Evolutionary conservation across 2,113 vertebrate species (phyloP).

Genomic region (Phylloscopus trochiloides): DNA sequence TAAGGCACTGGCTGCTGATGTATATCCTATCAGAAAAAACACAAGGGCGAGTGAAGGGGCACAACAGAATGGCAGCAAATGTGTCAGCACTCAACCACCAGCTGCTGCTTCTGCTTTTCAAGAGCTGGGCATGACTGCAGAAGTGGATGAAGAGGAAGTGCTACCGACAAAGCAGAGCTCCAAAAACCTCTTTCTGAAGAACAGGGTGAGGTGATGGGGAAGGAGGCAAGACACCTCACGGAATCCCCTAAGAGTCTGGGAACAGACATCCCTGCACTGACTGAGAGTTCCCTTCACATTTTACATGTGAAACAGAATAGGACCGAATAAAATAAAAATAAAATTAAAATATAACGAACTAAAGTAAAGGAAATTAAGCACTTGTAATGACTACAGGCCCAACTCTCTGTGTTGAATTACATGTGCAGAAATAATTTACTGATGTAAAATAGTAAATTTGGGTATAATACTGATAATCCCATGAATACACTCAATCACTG

Average conservation of each 20-base stretch:
- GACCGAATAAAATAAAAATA: not conserved
- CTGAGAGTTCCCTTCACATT: not conserved
- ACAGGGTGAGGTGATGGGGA: not conserved
- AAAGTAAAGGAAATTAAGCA: not conserved
- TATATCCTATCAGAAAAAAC: not conserved
- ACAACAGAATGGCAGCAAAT: not conserved
- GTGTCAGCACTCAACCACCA: not conserved
- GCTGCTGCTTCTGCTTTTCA: not conserved
- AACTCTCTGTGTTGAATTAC: not conserved
- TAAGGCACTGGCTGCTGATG: not conserved
- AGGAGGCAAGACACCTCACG: not conserved
- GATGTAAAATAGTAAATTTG: not conserved
- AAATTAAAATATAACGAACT: not conserved
- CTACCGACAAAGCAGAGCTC: not conserved
- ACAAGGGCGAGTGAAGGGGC: accelerated
- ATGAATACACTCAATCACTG: not conserved
- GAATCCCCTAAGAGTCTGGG: not conserved
- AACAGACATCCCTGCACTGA: accelerated
- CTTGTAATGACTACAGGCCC: not conserved
- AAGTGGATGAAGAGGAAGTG: not conserved
- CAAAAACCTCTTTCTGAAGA: not conserved
- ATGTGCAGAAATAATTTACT: not conserved
- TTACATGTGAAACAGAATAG: not conserved
- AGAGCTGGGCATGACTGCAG: not conserved
- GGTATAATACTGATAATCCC: not conserved